Percentiles rank a stretch among this genome's conserved stretches.
Evolutionary conservation across 2,888 invertebrate genomes (phyloP).

Genomic region (Pachymerium ferrugineum): DNA sequence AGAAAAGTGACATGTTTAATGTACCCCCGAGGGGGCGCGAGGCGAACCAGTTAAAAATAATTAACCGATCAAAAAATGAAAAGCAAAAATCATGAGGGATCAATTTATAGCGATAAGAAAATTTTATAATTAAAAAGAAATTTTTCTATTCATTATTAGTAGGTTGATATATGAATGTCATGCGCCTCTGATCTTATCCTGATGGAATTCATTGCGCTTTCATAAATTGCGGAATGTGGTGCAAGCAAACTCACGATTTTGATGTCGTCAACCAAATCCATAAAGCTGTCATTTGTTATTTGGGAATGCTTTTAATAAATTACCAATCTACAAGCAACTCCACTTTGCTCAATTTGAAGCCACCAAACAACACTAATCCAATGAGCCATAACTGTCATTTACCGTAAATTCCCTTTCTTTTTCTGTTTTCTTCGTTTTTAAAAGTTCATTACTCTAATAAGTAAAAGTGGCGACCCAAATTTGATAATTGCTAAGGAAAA

Average conservation of each 20-base stretch:
- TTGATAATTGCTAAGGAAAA: neutral
- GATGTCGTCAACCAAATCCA: constrained; percentile 27
- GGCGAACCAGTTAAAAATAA: neutral
- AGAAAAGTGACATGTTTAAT: constrained; percentile 17
- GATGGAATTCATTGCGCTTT: constrained; percentile 19
- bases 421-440: no score
- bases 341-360: constrained; percentile 20
- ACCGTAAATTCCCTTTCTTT: neutral
- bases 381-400: constrained; percentile 24
- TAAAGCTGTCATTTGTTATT: constrained; percentile 27
- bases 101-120: neutral
- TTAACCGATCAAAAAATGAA: constrained; percentile 6
- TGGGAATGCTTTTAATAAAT: constrained; percentile 22
- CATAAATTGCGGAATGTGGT: constrained; percentile 20
- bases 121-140: no score
- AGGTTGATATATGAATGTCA: constrained; percentile 11
- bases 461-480: neutral
- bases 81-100: neutral
- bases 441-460: no score
- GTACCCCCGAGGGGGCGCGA: neutral
- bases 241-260: neutral
- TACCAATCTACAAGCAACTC: constrained; percentile 25
- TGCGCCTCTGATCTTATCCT: constrained; percentile 1
- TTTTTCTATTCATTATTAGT: no score
- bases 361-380: neutral